Evolutionary conservation across 2,113 vertebrate species (phyloP).

Genomic region (Sula dactylatra): DNA sequence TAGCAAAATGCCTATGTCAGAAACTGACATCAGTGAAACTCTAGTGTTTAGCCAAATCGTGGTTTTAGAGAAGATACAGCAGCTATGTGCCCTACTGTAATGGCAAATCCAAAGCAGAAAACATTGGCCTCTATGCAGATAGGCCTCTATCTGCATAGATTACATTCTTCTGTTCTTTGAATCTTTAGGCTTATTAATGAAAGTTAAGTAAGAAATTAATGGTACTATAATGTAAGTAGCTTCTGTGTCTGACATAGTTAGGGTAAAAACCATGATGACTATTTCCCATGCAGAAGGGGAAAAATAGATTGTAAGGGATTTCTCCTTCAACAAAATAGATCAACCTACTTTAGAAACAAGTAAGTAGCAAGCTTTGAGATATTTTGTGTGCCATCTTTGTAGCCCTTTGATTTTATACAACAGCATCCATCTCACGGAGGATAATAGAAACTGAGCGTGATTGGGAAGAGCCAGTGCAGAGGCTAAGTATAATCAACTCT

Average conservation of each 20-base stretch:
- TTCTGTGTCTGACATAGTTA: neutral
- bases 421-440: neutral
- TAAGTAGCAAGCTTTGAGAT: neutral
- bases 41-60: neutral
- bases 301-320: neutral
- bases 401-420: neutral
- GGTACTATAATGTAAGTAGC: neutral
- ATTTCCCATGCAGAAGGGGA: neutral
- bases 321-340: neutral
- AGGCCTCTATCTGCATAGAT: neutral
- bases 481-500: neutral
- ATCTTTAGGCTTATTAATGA: neutral
- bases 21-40: neutral
- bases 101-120: neutral
- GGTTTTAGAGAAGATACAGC: neutral
- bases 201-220: neutral
- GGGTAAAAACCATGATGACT: accelerated
- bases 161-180: neutral
- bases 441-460: neutral
- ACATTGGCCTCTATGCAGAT: neutral
- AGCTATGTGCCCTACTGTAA: neutral
- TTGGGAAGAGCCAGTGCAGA: neutral
- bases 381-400: neutral
- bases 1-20: neutral
- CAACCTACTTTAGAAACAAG: neutral